Evolutionary conservation across 2,888 invertebrate species (phyloP).

Genomic region (Drosophila borborema): DNA sequence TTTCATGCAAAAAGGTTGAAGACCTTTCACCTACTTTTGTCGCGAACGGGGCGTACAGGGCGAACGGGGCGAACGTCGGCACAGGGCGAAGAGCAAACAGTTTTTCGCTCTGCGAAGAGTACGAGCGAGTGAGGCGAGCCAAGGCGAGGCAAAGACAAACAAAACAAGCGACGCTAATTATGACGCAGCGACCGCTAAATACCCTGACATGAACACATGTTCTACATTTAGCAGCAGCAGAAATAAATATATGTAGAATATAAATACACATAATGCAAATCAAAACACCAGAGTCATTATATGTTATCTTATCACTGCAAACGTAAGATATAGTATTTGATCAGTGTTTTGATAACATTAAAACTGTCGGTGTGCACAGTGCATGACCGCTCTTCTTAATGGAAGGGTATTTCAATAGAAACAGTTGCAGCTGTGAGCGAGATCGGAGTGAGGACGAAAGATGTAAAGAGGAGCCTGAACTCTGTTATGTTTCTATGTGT

Average conservation of each 20-base stretch:
- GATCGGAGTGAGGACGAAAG: conserved; percentile 5
- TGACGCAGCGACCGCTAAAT: conserved; percentile 12
- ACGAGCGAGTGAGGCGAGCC: conserved; percentile 16
- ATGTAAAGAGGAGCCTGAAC: conserved; percentile 14
- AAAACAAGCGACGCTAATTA: conserved; percentile 16
- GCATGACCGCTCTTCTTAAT: not conserved
- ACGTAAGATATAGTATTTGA: not conserved
- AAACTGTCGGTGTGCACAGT: not conserved
- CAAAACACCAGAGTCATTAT: not conserved
- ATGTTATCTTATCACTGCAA: not conserved
- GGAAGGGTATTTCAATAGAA: conserved; percentile 26
- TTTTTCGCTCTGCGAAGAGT: conserved; percentile 29
- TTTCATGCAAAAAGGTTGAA: conserved; percentile 80
- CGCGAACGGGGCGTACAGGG: conserved; percentile 36
- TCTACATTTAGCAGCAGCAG: not conserved
- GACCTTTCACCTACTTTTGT: conserved; percentile 84
- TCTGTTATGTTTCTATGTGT: not conserved
- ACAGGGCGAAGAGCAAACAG: conserved; percentile 46
- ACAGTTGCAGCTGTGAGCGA: conserved; percentile 33
- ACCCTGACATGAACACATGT: conserved; percentile 9
- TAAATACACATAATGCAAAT: not conserved
- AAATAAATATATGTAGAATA: not conserved
- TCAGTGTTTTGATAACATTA: not conserved
- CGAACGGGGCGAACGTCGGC: conserved; percentile 34
- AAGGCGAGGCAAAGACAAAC: conserved; percentile 37